Base-by-base conservation (phyloP, 2,888 invertebrate genomes). In the Gonocerus acuteangulatus region DNA sequence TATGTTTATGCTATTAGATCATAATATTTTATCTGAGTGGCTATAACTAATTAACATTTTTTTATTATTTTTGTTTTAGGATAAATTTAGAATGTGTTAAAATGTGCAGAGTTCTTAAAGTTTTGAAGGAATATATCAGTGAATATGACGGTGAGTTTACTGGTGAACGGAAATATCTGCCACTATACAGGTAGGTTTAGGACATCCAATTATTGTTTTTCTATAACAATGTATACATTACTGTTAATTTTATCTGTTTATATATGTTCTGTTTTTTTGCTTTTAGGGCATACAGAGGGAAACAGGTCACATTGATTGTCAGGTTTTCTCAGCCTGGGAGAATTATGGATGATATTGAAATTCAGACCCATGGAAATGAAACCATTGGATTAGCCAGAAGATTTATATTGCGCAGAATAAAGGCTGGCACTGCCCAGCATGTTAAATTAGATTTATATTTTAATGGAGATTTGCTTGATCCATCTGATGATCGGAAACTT, bases 291-390 rank as follows among this genome's bases (percentile, higher is more conserved):
- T 89, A 89, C 67, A 83, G 93, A 65, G 95, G 95, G 61, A 89
- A 94, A 75, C 89, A 94, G 73, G 83, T 93, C 73, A 83, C 86
- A 57, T 79, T 95, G 65, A 84, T 89, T 69, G 86, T 95, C 71
- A 81, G 95, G 70, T 86, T 95, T 78, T 87, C 90, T 74, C 84
- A 88, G 75, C 88, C 89, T 66, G 88, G 88, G 72, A 85, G 91
- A 71, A 86, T 89, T 69, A 73, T 74, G 65, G 95, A 96, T 67
- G 95, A 96, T 72, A 80, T 94, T 69, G 95, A 96, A 73, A 77
- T 96, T 63, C 87, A 85, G 73, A 92, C 95, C 47, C 96, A 96
- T 76, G 89, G 88, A 63, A 95, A 96, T 74, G 95, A 96, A 73
- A 95, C 95, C 2, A 78, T 96, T 69, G 88, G 89, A 58, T 86